Percentiles rank a stretch among this genome's conserved stretches.
Conservation (phyloP, 2,797 vertebrate species). For the Halcyon smyrnensis region DNA sequence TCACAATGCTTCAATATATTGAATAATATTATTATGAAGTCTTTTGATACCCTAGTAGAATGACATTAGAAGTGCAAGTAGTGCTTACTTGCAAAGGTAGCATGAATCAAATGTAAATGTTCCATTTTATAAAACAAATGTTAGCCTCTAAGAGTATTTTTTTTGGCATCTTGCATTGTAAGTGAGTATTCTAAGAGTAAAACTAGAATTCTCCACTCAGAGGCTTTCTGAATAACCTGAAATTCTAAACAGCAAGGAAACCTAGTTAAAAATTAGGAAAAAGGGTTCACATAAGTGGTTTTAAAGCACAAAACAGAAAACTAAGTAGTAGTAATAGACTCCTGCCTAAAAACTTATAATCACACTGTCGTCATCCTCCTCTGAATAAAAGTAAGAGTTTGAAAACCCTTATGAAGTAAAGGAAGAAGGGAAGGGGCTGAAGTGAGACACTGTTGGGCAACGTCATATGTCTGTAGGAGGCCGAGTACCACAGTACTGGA, state of each 20-base stretch:
- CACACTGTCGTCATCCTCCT: background rate
- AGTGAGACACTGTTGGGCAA: background rate
- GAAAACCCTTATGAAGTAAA: background rate
- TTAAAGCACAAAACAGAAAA: background rate
- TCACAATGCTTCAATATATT: background rate
- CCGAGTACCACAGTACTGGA: background rate
- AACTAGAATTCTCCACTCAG: background rate
- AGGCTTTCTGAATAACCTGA: background rate
- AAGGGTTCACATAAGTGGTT: background rate
- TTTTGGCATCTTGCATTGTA: background rate
- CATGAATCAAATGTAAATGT: background rate
- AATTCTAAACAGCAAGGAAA: background rate
- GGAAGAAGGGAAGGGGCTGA: background rate
- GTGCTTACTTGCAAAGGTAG: background rate
- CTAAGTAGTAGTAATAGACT: background rate
- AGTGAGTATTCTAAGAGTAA: background rate
- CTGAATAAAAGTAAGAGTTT: background rate
- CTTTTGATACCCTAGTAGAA: background rate
- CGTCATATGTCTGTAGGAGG: background rate
- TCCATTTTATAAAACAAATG: background rate
- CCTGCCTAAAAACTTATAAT: background rate
- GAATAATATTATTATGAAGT: background rate
- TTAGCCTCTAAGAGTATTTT: background rate
- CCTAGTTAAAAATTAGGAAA: background rate
- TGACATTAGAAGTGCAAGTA: background rate